A percentile compares a stretch with the other conserved stretches of the same genome.
Evolutionary conservation across 2,888 invertebrate genomes (phyloP).

Genomic region (Tethea ocularis): DNA sequence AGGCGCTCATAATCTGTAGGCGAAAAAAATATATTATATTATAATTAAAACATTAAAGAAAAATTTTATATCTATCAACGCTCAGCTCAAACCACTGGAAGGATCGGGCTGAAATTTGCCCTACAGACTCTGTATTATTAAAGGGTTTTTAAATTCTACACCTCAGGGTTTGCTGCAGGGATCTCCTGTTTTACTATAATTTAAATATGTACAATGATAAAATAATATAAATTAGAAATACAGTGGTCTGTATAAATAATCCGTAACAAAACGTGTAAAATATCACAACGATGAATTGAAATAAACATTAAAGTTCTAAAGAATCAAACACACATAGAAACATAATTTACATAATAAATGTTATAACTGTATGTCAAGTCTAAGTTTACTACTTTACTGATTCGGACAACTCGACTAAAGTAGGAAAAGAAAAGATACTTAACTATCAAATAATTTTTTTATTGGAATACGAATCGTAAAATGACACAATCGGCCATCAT

Average conservation of each 20-base stretch:
- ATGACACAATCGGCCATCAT: constrained; percentile 17
- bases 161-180: too few relatives aligned
- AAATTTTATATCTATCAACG: too few relatives aligned
- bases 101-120: too few relatives aligned
- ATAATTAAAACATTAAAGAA: too few relatives aligned
- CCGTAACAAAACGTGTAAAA: neutral
- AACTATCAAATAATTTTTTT: neutral
- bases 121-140: too few relatives aligned
- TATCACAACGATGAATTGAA: neutral
- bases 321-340: neutral
- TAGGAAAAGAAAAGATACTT: neutral
- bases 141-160: too few relatives aligned
- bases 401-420: neutral
- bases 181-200: too few relatives aligned
- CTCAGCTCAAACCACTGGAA: too few relatives aligned
- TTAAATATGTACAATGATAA: too few relatives aligned
- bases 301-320: neutral
- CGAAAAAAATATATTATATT: too few relatives aligned
- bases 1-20: too few relatives aligned
- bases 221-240: too few relatives aligned
- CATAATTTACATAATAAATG: neutral
- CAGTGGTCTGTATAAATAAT: neutral
- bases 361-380: neutral
- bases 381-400: neutral
- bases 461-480: neutral